Evolutionary conservation across 2,888 invertebrate species (phyloP), one percentile per base, ranked within the genome.

Genomic region (Drosophila prolongata): DNA sequence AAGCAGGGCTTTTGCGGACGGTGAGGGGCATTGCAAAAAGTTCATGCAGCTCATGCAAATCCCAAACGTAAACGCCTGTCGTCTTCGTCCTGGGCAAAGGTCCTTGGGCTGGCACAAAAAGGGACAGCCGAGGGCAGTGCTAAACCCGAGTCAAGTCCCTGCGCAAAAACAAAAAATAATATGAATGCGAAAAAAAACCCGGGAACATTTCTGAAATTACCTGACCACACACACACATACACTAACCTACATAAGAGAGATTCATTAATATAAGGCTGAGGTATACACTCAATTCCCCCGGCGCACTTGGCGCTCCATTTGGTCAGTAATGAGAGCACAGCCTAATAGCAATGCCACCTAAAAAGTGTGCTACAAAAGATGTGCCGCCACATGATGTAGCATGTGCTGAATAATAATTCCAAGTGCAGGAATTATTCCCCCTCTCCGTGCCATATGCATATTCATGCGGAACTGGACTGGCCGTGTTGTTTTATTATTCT

Each of bases 31-130:
- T 24, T 60, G 64, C 59, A 60, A 42, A 58, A 49, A 66, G 70
- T 67, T 50, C 62, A 61, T 69, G 76, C 79, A 78, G 71, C 80
- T 85, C 87, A 85, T 87, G 85, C 88, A 85, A 85, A 85, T 89
- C 87, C 85, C 85, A 89, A 81, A 76, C 60, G 89, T 77, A 83
- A 89, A 78, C 87, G 82, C 61, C 70, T 79, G 56, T 69, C 70
- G 73, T 73, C 53, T 59, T 69, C 47, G 57, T 53, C 77, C 85
- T 49, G 62, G 61, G 65, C 64, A 66, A 52, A 71, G 56, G 61
- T 54, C 71, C 71, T 64, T 53, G 44, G 56, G 53, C 68, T 42
- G 53, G 68, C 54, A 67, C 53, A 44, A 80, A 79, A 80, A 77
- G 77, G 84, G 66, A 77, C 76, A 80, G 66, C 60, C 66, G 75